Evolutionary conservation across 2,113 vertebrate species (phyloP), one percentile per base, ranked within the genome.

Genomic region (Fulmarus glacialis): DNA sequence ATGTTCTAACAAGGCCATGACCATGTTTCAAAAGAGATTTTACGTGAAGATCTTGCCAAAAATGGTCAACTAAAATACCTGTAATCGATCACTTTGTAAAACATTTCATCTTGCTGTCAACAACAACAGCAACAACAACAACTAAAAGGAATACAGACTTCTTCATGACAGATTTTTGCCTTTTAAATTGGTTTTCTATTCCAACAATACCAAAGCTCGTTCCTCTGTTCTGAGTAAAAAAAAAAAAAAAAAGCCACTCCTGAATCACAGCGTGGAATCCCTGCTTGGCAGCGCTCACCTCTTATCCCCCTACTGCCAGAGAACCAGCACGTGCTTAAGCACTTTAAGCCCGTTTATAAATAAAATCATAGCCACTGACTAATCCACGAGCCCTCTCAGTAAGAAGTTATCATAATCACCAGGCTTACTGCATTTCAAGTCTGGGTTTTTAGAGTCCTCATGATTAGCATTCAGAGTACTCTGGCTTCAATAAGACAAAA

Each of bases 11-110:
- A 92, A 95, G 66, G 82, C 13, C 59, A 83, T 9, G 52, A 32
- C 17, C n/a, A 24, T 52, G 23, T 93, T 96, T 94, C 96, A 90
- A 92, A 94, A 96, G 59, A 80, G 79, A 95, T 95, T 94, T 92
- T 78, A 90, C 55, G 81, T 15, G 4, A 95, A 77, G 23, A 88
- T 36, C 67, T 80, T 73, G 32, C 32, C 79, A 95, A 74, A 94
- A 85, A 62, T 36, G 71, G 59, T 73, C 62, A 86, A 47, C 47
- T 92, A 83, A 75, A 95, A 56, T 60, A 87, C 40, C 43, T 63
- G 32, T 27, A 73, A 74, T 50, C 1, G 1, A 64, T 80, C 58
- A 56, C 30, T 71, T 26, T 5, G 14, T 45, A 90, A 91, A 82
- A 40, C 24, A 73, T 38, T 82, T 58, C 10, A 73, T 19, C 38